Evolutionary conservation across 2,113 vertebrate genomes (phyloP).

Genomic region (Syngnathus floridae): DNA sequence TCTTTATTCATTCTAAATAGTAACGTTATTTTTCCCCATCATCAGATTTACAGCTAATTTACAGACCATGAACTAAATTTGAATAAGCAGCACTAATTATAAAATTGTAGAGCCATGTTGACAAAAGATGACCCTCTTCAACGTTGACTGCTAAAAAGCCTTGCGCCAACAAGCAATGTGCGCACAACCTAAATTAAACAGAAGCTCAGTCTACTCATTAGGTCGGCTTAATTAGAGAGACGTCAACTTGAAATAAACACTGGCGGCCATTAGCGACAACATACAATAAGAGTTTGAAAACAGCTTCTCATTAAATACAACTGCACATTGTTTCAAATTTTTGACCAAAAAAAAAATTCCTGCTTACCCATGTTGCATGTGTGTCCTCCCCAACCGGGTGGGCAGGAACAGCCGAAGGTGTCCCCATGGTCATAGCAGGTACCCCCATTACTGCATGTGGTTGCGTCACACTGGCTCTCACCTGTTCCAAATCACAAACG

Average conservation of each 20-base stretch:
- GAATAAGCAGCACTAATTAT: not conserved
- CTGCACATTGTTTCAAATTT: not conserved
- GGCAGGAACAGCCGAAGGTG: conserved; percentile 84
- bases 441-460: conserved; percentile 90
- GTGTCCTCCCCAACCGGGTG: conserved; percentile 84
- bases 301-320: not conserved
- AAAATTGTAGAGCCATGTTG: not conserved
- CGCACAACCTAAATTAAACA: not conserved
- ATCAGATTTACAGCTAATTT: too few species aligned
- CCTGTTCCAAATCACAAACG: conserved; percentile 57
- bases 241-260: not conserved
- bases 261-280: not conserved
- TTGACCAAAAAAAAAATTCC: not conserved
- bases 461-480: conserved; percentile 87
- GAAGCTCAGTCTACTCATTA: not conserved
- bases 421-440: conserved; percentile 89
- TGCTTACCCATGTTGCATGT: conserved; percentile 82
- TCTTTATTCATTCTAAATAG: too few species aligned
- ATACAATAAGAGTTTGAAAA: not conserved
- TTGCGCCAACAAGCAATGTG: not conserved
- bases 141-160: conserved; percentile 1
- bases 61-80: not conserved
- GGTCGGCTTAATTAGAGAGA: conserved; percentile 1
- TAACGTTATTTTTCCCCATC: too few species aligned
- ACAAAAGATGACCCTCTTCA: not conserved